These are phyloP conservation scores for Oegoconia quadripuncta DNA, from an alignment of 2,888 invertebrate genomes.

Conservation along the genomic window DNA sequence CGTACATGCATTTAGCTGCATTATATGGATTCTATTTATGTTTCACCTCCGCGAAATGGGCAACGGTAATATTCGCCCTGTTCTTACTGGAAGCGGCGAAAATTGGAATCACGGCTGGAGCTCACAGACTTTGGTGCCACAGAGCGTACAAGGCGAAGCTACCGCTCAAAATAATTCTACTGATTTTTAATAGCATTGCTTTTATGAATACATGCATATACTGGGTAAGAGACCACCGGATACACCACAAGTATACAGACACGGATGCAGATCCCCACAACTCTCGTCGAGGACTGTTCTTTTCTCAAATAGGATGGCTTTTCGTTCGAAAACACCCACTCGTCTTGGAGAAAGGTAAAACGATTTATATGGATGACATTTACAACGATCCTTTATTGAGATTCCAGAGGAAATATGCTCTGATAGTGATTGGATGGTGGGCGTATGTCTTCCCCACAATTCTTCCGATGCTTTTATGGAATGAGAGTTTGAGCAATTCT, in stretches of 20 bases:
- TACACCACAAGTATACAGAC: constrained; percentile 86
- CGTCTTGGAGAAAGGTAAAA: constrained; percentile 82
- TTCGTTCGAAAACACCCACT: constrained; percentile 85
- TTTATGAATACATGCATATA: constrained; percentile 71
- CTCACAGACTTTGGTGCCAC: constrained; percentile 25
- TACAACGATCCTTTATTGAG: constrained; percentile 81
- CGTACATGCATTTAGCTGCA: constrained; percentile 19
- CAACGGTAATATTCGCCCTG: constrained; percentile 17
- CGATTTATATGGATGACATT: constrained; percentile 84
- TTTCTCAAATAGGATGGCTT: constrained; percentile 89
- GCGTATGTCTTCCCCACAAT: constrained; percentile 56
- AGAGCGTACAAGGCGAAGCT: constrained; percentile 22
- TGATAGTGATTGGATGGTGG: constrained; percentile 31
- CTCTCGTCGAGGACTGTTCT: constrained; percentile 88
- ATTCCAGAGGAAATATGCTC: constrained; percentile 82
- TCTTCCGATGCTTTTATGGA: constrained; percentile 79
- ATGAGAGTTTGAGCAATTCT: constrained; percentile 60
- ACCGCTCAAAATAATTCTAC: constrained; percentile 21
- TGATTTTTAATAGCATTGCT: constrained; percentile 23
- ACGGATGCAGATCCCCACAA: constrained; percentile 89
- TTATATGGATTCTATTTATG: constrained; percentile 18
- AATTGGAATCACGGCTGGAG: constrained; percentile 23
- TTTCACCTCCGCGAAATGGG: constrained; percentile 20
- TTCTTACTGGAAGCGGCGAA: constrained; percentile 15
- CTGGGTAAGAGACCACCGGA: constrained; percentile 79